phyloP scores from a whole-genome alignment of 2,797 vertebrate genomes.

The Manis crassicaudata region DNA sequence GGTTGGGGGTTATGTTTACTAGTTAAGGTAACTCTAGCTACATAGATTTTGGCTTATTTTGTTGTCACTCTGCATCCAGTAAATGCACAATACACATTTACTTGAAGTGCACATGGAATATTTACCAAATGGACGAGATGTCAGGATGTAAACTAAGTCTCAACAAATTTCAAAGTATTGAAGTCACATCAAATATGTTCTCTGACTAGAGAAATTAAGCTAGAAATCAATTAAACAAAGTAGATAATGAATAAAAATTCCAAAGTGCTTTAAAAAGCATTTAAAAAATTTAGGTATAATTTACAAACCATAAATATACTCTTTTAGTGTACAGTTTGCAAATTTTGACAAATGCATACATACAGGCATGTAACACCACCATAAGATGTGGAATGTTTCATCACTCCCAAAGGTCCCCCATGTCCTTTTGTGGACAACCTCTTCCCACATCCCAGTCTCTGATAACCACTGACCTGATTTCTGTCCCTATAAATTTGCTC shows the following conservation, averaged over 20 bases:
- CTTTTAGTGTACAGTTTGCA: neutral
- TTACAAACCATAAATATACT: neutral
- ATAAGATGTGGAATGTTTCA: neutral
- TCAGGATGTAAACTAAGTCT: neutral
- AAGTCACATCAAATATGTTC: conserved; percentile 22
- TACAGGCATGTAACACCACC: neutral
- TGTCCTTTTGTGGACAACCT: neutral
- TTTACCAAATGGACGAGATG: conserved; percentile 35
- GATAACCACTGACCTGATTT: neutral
- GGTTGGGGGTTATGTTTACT: neutral
- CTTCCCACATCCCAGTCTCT: neutral
- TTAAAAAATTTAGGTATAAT: neutral
- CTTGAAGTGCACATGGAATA: conserved; percentile 33
- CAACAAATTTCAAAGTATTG: conserved; percentile 21
- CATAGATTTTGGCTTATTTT: neutral
- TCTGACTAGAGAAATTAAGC: conserved; percentile 34
- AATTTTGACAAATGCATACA: neutral
- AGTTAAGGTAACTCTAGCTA: neutral
- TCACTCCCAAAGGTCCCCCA: neutral
- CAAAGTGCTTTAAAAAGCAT: neutral
- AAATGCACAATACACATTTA: conserved; percentile 44
- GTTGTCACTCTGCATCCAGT: neutral
- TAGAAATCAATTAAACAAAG: neutral
- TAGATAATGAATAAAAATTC: conserved; percentile 30
- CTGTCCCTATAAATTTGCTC: neutral